These are phyloP conservation scores for Pinctada fucata DNA, from an alignment of 2,888 invertebrate genomes.

Conservation along the genomic window DNA sequence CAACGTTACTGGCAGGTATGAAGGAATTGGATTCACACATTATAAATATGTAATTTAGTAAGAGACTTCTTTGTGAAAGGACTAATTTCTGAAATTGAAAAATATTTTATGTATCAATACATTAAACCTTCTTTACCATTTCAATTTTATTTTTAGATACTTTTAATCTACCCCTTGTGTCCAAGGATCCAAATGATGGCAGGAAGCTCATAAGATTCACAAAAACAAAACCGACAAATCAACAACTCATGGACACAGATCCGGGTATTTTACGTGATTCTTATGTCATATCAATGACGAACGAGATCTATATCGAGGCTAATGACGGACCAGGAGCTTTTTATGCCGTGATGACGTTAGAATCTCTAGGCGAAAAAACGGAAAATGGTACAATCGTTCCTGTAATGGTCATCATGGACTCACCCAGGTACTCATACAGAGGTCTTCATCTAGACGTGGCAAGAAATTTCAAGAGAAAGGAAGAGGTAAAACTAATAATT, in stretches of 20 bases:
- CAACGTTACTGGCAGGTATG: constrained; percentile 39
- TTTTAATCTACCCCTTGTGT: not conserved
- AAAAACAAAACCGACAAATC: not conserved
- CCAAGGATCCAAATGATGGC: not conserved
- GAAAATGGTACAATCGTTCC: constrained; percentile 1
- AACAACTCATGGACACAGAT: constrained; percentile 7
- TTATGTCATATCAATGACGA: constrained; percentile 38
- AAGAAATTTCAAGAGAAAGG: constrained; percentile 68
- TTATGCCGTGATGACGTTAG: constrained; percentile 61
- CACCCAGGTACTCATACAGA: constrained; percentile 58
- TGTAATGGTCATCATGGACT: constrained; percentile 42
- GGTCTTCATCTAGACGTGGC: constrained; percentile 61
- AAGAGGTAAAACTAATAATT: constrained; percentile 27
- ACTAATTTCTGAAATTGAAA: too few relatives aligned
- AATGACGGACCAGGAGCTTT: constrained; percentile 55
- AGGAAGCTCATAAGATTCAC: constrained; percentile 1
- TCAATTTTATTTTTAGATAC: not conserved
- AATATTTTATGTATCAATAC: too few relatives aligned
- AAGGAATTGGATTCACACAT: not conserved
- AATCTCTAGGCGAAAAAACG: constrained; percentile 44
- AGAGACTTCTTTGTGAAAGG: too few relatives aligned
- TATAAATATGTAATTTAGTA: not conserved
- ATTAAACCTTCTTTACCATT: too few relatives aligned
- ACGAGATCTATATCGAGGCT: constrained; percentile 53
- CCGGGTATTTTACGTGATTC: constrained; percentile 53